phyloP scores from a whole-genome alignment of 1,140 invertebrate species.

The Dryas iulia region DNA sequence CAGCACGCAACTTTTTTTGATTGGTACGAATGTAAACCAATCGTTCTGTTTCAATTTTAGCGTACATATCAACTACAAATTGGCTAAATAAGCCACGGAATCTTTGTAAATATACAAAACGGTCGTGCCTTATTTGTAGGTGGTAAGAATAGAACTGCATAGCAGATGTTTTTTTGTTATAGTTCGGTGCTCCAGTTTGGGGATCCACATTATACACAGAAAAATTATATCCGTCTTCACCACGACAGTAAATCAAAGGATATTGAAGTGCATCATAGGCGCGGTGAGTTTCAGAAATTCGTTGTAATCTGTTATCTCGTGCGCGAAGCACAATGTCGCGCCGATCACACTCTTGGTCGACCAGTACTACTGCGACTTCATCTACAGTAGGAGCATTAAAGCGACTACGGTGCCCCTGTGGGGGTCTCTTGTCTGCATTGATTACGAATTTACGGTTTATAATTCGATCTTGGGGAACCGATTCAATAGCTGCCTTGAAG shows the following conservation, averaged over 20 bases:
- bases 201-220: conserved; percentile 4
- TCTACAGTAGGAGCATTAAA: conserved; percentile 54
- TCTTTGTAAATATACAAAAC: conserved; percentile 5
- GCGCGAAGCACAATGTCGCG: conserved; percentile 29
- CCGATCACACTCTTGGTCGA: conserved; percentile 43
- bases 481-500: conserved; percentile 17
- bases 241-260: conserved; percentile 66
- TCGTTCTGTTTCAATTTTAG: too few relatives aligned
- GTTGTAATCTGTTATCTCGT: conserved; percentile 26
- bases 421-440: background rate
- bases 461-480: conserved; percentile 13
- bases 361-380: conserved; percentile 60
- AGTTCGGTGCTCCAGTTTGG: conserved; percentile 8
- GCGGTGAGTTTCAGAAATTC: conserved; percentile 54
- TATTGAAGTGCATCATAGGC: conserved; percentile 71
- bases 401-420: conserved; percentile 52
- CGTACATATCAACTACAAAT: too few relatives aligned
- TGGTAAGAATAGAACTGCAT: conserved; percentile 21
- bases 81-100: too few relatives aligned
- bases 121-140: conserved; percentile 6
- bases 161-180: conserved; percentile 18
- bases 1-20: background rate
- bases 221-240: conserved; percentile 52
- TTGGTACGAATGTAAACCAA: conserved; percentile 6
- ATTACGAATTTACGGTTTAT: conserved; percentile 12